phyloP scores from a whole-genome alignment of 2,888 invertebrate genomes.

The Lepidochrysops patricia region DNA sequence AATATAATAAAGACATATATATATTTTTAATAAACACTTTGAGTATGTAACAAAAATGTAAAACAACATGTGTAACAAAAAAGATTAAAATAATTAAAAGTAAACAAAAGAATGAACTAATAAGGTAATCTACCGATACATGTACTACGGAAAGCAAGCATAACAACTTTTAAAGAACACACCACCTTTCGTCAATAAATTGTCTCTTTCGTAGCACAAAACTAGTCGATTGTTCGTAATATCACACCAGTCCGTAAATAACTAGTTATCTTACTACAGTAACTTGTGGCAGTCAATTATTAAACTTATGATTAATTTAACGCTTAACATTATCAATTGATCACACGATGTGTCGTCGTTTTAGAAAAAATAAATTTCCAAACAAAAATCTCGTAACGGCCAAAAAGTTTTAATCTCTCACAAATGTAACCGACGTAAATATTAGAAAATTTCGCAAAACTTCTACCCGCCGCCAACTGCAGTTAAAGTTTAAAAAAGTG shows the following conservation, averaged over 20 bases:
- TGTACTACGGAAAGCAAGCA: background rate
- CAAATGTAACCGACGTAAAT: conserved; percentile 72
- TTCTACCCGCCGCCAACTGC: conserved; percentile 59
- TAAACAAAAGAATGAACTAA: background rate
- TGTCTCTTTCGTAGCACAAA: conserved; percentile 37
- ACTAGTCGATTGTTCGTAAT: conserved; percentile 32
- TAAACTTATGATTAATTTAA: conserved; percentile 52
- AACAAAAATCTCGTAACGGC: conserved; percentile 66
- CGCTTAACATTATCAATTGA: conserved; percentile 53
- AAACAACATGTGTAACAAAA: conserved; percentile 12
- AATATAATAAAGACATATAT: too few species aligned
- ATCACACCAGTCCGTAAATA: conserved; percentile 39
- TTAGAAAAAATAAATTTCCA: conserved; percentile 55
- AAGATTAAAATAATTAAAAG: conserved; percentile 4
- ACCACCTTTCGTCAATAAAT: conserved; percentile 41
- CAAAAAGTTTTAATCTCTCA: conserved; percentile 64
- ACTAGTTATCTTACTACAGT: conserved; percentile 35
- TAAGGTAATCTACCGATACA: background rate
- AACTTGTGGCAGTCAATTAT: conserved; percentile 44
- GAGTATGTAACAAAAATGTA: background rate
- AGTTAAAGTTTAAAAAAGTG: conserved; percentile 57
- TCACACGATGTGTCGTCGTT: conserved; percentile 49
- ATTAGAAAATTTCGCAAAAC: conserved; percentile 71
- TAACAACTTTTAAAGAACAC: conserved; percentile 1
- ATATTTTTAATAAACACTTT: too few species aligned